Percentiles rank a stretch among this genome's conserved stretches.
These are phyloP conservation scores for Trichonephila clavata DNA, from an alignment of 1,140 invertebrate genomes.

Conservation along the genomic window DNA sequence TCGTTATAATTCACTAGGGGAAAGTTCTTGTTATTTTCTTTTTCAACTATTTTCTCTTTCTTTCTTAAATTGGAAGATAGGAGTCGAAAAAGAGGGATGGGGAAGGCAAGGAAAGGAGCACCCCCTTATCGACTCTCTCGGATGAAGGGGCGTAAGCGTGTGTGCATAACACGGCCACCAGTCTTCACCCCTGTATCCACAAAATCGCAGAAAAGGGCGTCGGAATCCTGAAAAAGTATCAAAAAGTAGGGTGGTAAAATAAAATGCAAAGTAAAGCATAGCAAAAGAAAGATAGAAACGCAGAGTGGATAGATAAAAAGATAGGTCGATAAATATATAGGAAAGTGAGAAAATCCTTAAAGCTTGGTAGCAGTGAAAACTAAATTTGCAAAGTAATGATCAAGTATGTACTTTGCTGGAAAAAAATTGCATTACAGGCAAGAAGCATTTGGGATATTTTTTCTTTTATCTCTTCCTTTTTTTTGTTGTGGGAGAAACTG, in stretches of 20 bases:
- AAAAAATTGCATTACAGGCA: conserved; percentile 58
- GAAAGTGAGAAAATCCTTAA: conserved; percentile 57
- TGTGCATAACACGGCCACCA: conserved; percentile 49
- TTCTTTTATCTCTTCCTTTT: too few relatives aligned
- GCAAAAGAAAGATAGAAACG: conserved; percentile 44
- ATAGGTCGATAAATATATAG: conserved; percentile 55
- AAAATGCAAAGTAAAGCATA: conserved; percentile 58
- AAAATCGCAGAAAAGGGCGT: conserved; percentile 49
- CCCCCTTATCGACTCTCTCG: conserved; percentile 60
- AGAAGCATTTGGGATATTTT: conserved; percentile 49
- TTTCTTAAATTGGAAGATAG: conserved; percentile 1
- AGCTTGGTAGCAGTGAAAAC: conserved; percentile 60
- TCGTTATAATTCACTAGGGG: conserved; percentile 33
- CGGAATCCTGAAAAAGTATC: background rate
- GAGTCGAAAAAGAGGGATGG: background rate
- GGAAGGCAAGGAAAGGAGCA: background rate
- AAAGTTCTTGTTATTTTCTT: background rate
- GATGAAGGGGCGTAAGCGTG: conserved; percentile 34
- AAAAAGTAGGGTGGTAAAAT: conserved; percentile 7
- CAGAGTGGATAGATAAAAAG: conserved; percentile 58
- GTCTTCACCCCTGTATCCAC: conserved; percentile 57
- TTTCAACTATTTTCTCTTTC: background rate
- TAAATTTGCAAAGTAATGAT: conserved; percentile 72
- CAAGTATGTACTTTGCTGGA: conserved; percentile 50
- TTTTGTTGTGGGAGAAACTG: background rate